Conservation (phyloP, 2,113 vertebrate species). For the Dolichotis patagonum region DNA sequence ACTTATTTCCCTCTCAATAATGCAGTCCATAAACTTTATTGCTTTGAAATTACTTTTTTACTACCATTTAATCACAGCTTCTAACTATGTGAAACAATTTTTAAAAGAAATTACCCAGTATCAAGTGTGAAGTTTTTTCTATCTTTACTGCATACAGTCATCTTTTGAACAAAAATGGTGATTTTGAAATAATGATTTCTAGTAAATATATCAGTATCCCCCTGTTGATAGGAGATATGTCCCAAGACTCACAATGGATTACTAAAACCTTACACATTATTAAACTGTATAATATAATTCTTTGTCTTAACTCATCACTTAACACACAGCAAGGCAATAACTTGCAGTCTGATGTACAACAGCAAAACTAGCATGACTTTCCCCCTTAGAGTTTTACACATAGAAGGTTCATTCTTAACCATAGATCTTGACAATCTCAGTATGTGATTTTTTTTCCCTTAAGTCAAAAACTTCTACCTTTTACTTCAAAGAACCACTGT, state of each 20-base stretch:
- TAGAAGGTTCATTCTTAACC: background rate
- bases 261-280: background rate
- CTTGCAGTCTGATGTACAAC: background rate
- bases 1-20: conserved; percentile 39
- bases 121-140: conserved; percentile 52
- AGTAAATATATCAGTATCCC: background rate
- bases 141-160: background rate
- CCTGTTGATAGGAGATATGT: background rate
- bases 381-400: background rate
- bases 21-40: background rate
- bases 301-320: background rate
- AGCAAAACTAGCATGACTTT: background rate
- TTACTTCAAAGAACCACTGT: background rate
- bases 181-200: background rate
- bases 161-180: conserved; percentile 50
- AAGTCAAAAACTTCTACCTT: background rate
- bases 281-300: background rate
- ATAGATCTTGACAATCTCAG: background rate
- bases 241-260: background rate
- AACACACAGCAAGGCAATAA: background rate
- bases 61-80: conserved; percentile 40
- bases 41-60: conserved; percentile 38
- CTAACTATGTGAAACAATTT: conserved; percentile 38
- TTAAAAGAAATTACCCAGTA: background rate
- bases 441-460: background rate